Conservation (phyloP, 2,113 vertebrate species). For the Gallinago paraguaiae region DNA sequence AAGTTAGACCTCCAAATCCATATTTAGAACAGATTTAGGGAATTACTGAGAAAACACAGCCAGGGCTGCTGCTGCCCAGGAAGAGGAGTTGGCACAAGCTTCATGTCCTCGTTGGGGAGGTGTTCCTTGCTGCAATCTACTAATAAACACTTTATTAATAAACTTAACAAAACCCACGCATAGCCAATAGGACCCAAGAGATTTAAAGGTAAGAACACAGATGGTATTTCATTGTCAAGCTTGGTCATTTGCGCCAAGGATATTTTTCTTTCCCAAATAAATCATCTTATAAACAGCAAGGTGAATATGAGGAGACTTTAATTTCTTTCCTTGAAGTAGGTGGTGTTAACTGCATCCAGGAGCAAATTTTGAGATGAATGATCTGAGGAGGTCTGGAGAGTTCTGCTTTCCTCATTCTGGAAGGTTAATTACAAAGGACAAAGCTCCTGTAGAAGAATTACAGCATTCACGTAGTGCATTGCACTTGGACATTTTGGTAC, state of each 20-base stretch:
- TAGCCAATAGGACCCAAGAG: neutral
- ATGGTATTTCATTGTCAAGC: neutral
- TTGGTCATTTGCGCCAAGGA: neutral
- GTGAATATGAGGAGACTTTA: neutral
- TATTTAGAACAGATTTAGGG: neutral
- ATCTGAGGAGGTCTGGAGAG: neutral
- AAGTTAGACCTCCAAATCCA: neutral
- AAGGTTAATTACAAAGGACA: neutral
- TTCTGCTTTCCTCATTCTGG: neutral
- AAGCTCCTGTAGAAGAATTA: neutral
- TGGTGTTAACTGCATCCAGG: neutral
- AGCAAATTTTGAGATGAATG: neutral
- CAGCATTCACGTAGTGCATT: neutral
- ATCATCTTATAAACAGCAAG: neutral
- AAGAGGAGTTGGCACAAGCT: neutral
- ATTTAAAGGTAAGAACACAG: neutral
- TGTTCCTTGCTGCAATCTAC: neutral
- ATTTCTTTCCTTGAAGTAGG: neutral
- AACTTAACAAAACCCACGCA: neutral
- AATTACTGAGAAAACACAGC: neutral
- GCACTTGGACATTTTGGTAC: neutral
- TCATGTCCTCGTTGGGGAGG: fast-evolving
- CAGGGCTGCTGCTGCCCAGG: neutral
- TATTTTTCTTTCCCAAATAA: neutral
- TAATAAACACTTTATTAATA: neutral